Percentiles rank a stretch among this genome's conserved stretches.
phyloP scores from a whole-genome alignment of 2,113 vertebrate species.

The Tyrannus savana region DNA sequence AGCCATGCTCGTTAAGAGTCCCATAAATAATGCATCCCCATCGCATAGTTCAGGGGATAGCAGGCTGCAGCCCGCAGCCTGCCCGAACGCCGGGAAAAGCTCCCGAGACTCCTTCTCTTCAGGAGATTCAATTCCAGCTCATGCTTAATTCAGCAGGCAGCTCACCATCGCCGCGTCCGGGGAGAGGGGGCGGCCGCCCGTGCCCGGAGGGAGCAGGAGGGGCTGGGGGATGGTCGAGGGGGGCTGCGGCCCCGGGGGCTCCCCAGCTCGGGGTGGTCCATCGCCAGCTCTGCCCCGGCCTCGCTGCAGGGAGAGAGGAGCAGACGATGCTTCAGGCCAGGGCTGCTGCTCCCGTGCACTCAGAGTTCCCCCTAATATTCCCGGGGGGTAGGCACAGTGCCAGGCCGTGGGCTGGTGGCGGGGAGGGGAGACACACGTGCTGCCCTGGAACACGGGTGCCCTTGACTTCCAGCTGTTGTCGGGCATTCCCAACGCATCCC shows the following conservation, averaged over 20 bases:
- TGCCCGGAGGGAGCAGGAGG: constrained; percentile 49
- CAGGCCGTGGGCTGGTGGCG: fast-evolving
- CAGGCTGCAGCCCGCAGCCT: neutral
- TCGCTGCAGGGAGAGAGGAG: constrained; percentile 42
- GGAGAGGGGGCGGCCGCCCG: constrained; percentile 73
- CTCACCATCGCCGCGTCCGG: constrained; percentile 78
- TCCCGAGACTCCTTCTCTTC: neutral
- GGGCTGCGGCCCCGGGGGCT: fast-evolving
- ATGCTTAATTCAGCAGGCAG: constrained; percentile 66
- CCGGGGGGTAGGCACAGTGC: neutral
- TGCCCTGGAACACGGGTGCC: fast-evolving
- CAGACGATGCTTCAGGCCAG: fast-evolving
- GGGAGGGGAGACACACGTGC: neutral
- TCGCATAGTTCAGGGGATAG: neutral
- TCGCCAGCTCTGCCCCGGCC: neutral
- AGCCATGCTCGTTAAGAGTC: neutral
- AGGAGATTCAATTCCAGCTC: constrained; percentile 62
- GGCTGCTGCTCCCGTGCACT: fast-evolving
- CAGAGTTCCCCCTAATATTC: fast-evolving
- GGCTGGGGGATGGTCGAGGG: constrained; percentile 48
- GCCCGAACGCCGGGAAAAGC: neutral
- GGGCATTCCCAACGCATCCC: fast-evolving
- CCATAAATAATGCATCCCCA: constrained; percentile 59
- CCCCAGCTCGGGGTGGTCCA: neutral
- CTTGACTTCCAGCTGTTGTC: neutral